Evolutionary conservation across 2,113 vertebrate genomes (phyloP).

Genomic region (Chroicocephalus ridibundus): DNA sequence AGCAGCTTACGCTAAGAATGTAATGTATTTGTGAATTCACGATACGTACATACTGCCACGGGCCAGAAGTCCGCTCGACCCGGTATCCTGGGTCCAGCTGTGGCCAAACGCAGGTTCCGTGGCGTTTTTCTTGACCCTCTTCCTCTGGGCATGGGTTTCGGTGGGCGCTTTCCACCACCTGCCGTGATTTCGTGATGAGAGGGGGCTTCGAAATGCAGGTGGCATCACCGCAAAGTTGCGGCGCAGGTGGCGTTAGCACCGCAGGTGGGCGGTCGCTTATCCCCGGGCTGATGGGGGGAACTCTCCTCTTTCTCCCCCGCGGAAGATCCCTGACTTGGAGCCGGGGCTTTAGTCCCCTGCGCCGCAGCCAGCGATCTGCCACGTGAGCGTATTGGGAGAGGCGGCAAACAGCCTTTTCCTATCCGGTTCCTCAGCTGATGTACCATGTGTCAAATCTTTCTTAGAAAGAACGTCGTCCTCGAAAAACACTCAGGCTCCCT

Average conservation of each 20-base stretch:
- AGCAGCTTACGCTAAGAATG: not conserved
- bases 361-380: fast-evolving
- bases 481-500: conserved; percentile 81
- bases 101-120: not conserved
- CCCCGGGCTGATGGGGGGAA: not conserved
- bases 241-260: fast-evolving
- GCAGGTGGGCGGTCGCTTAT: not conserved
- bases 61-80: not conserved
- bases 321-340: not conserved
- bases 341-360: not conserved
- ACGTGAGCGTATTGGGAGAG: not conserved
- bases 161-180: not conserved
- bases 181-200: not conserved
- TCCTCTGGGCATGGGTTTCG: not conserved
- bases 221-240: fast-evolving
- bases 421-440: not conserved
- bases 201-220: not conserved
- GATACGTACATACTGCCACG: fast-evolving
- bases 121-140: not conserved
- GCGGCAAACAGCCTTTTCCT: not conserved
- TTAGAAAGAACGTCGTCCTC: conserved; percentile 84
- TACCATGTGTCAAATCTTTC: not conserved
- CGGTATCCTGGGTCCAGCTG: not conserved
- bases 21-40: fast-evolving
- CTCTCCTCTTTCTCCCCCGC: not conserved